phyloP scores from a whole-genome alignment of 2,888 invertebrate genomes.

The Chirona hameri region DNA sequence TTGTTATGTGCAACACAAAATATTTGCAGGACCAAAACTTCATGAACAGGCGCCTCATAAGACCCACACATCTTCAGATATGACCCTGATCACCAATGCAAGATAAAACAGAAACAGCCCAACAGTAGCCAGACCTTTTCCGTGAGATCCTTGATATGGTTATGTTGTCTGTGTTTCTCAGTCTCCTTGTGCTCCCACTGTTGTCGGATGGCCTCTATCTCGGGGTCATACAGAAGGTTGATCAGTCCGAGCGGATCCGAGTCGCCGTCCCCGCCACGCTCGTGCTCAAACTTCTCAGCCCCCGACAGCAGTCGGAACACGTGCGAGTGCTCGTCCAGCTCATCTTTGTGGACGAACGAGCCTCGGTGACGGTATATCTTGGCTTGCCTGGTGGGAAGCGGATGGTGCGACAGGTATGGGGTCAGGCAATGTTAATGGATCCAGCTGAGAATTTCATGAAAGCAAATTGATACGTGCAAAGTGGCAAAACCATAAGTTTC shows the following conservation, averaged over 20 bases:
- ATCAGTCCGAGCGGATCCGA: too few species aligned
- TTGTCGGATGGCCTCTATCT: neutral
- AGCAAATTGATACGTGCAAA: neutral
- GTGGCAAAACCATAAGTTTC: neutral
- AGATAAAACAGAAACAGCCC: too few species aligned
- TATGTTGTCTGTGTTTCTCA: neutral
- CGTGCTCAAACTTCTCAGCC: neutral
- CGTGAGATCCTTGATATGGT: neutral
- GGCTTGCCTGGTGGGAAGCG: neutral
- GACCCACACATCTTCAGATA: too few species aligned
- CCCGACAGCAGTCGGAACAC: neutral
- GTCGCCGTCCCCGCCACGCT: neutral
- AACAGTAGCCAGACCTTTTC: neutral
- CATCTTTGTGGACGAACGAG: neutral
- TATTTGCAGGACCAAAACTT: neutral
- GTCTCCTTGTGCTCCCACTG: neutral
- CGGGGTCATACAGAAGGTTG: neutral
- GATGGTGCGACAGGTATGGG: neutral
- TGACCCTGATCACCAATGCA: too few species aligned
- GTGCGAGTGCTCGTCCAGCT: neutral
- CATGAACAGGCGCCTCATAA: neutral
- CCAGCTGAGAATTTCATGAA: neutral
- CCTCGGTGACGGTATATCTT: neutral
- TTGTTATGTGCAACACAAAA: neutral
- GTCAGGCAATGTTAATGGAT: neutral